Base-by-base conservation (phyloP, 2,888 invertebrate species). In the Megastigmus dorsalis region DNA sequence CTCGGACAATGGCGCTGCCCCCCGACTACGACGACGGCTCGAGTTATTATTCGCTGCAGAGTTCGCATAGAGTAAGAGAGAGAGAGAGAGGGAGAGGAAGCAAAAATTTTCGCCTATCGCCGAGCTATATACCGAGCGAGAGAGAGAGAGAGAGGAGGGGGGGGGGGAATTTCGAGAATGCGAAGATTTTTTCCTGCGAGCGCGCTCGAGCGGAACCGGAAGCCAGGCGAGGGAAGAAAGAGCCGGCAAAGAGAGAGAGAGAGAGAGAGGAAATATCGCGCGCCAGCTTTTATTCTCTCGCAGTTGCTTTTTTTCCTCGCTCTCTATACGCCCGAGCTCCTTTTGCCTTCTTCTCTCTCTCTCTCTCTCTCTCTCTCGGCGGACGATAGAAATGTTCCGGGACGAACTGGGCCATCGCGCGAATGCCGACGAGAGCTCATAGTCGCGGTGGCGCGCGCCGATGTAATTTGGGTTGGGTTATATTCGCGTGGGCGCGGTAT, bases 11-110 rank as follows among this genome's bases (percentile, higher is more conserved):
- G 50, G 36, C 30, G 15, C 26, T n/a, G 3, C 23, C n/a, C n/a
- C n/a, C n/a, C n/a, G n/a, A n/a, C n/a, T n/a, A n/a, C n/a, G n/a
- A n/a, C n/a, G n/a, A n/a, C 28, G 66, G 80, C 79, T 81, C n/a
- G 82, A 83, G 80, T 84, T 85, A 84, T 84, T 81, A 82, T 82
- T 78, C 82, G 30, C 6, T 6, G 30, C n/a, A n/a, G n/a, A n/a
- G n/a, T n/a, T n/a, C n/a, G n/a, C n/a, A n/a, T n/a, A n/a, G n/a
- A n/a, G n/a, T n/a, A n/a, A 28, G 52, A 10, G 13, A 20, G 48
- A 4, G 48, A 3, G 13, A 10, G 26, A 20, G 18, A 45, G 13
- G 3, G 18, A 20, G 9, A n/a, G 48, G 23, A n/a, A 28, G 23
- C 54, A 55, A 74, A 62, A 62, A 62, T 68, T n/a, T n/a, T 60